These are phyloP conservation scores for Iguana delicatissima DNA, from an alignment of 2,797 vertebrate genomes.

Conservation along the genomic window DNA sequence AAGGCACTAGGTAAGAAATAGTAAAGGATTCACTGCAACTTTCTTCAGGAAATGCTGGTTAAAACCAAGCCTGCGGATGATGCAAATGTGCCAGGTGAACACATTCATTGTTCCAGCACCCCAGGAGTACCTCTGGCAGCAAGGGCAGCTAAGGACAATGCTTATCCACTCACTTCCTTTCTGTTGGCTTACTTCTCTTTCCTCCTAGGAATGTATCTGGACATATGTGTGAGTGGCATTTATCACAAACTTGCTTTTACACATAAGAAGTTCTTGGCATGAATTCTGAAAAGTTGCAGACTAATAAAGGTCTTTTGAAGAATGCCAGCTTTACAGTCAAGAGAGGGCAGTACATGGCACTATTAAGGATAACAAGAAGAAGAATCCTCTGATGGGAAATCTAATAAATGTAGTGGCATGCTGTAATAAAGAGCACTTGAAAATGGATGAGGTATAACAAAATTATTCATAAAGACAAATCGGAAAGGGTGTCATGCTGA, in stretches of 20 bases:
- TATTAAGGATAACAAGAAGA: slow-evolving; percentile 81
- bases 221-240: slow-evolving; percentile 50
- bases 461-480: slow-evolving; percentile 87
- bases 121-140: not conserved
- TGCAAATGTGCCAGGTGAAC: not conserved
- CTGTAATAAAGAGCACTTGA: slow-evolving; percentile 81
- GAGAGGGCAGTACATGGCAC: slow-evolving; percentile 73
- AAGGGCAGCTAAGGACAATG: slow-evolving; percentile 10
- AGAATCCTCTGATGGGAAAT: slow-evolving; percentile 81
- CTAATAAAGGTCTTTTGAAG: slow-evolving; percentile 74
- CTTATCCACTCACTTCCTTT: slow-evolving; percentile 6
- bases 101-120: slow-evolving; percentile 6
- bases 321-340: slow-evolving; percentile 71
- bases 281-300: slow-evolving; percentile 74
- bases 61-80: not conserved
- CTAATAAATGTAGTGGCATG: slow-evolving; percentile 81
- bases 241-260: slow-evolving; percentile 69
- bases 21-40: not conserved
- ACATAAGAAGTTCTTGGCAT: slow-evolving; percentile 72
- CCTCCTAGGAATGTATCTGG: not conserved
- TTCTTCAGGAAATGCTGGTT: not conserved
- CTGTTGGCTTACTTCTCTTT: slow-evolving; percentile 21
- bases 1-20: not conserved
- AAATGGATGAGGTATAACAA: slow-evolving; percentile 86
- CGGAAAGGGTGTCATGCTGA: slow-evolving; percentile 81